These are phyloP conservation scores for Laterallus jamaicensis DNA, from an alignment of 2,113 vertebrate genomes.

Conservation along the genomic window DNA sequence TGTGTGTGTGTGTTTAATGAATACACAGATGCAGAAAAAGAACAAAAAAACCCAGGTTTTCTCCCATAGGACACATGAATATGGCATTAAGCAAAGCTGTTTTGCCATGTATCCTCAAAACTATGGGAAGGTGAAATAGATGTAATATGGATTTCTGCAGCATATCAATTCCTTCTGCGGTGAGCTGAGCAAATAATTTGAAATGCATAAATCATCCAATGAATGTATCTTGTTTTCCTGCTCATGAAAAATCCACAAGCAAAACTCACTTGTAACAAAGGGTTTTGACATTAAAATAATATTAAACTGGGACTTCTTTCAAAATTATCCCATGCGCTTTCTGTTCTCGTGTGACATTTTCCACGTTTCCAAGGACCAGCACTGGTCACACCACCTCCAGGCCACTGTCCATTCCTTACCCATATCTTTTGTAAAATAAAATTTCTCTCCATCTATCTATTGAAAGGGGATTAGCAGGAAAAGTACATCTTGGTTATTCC, in stretches of 20 bases:
- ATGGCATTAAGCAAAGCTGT: slow-evolving; percentile 66
- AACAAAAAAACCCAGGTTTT: slow-evolving; percentile 45
- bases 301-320: neutral
- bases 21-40: slow-evolving; percentile 72
- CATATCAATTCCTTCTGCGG: slow-evolving; percentile 22
- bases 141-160: slow-evolving; percentile 53
- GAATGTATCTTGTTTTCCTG: neutral
- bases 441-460: neutral
- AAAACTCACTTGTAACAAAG: slow-evolving; percentile 17
- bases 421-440: neutral
- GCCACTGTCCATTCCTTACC: neutral
- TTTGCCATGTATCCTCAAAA: slow-evolving; percentile 67
- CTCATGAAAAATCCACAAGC: slow-evolving; percentile 51
- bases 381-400: neutral
- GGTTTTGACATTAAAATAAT: slow-evolving; percentile 34
- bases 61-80: slow-evolving; percentile 74
- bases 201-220: slow-evolving; percentile 45
- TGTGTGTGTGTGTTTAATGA: slow-evolving; percentile 67
- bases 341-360: neutral
- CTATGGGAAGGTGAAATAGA: slow-evolving; percentile 63
- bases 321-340: neutral
- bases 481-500: neutral
- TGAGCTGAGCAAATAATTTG: slow-evolving; percentile 43
- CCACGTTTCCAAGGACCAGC: neutral
- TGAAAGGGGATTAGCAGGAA: neutral